These are phyloP conservation scores for Tauraco erythrolophus DNA, from an alignment of 2,113 vertebrate genomes.

Conservation along the genomic window DNA sequence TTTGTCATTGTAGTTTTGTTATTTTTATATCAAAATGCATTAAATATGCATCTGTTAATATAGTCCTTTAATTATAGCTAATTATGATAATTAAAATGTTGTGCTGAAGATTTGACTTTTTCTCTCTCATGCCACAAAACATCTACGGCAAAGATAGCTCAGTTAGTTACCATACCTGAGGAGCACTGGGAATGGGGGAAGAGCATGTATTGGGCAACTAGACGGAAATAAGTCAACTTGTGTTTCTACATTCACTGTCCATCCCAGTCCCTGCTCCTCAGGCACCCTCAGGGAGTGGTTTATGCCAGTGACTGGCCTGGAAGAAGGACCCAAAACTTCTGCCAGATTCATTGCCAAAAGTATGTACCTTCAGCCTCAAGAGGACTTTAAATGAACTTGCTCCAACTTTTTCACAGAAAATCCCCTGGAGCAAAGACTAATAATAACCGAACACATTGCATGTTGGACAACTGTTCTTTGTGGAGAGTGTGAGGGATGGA, in stretches of 20 bases:
- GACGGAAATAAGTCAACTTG: background rate
- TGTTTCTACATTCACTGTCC: background rate
- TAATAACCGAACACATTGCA: background rate
- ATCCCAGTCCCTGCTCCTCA: background rate
- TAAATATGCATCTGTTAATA: slow-evolving; percentile 4
- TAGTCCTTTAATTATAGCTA: slow-evolving; percentile 16
- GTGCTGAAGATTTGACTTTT: background rate
- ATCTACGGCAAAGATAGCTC: background rate
- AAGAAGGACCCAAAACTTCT: background rate
- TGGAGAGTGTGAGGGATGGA: background rate
- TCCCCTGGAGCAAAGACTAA: background rate
- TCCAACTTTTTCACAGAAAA: background rate
- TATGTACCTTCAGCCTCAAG: background rate
- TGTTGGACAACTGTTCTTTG: accelerated
- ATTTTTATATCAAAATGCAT: slow-evolving; percentile 1
- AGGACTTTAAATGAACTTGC: background rate
- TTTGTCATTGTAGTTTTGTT: background rate
- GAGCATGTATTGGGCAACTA: background rate
- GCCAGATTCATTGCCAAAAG: background rate
- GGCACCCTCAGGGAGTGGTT: background rate
- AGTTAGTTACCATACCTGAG: background rate
- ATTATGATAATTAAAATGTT: slow-evolving; percentile 13
- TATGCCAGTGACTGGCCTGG: background rate
- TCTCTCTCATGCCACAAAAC: background rate
- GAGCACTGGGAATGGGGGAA: background rate